Base-by-base conservation (phyloP, 2,113 vertebrate genomes). In the Neotoma lepida region DNA sequence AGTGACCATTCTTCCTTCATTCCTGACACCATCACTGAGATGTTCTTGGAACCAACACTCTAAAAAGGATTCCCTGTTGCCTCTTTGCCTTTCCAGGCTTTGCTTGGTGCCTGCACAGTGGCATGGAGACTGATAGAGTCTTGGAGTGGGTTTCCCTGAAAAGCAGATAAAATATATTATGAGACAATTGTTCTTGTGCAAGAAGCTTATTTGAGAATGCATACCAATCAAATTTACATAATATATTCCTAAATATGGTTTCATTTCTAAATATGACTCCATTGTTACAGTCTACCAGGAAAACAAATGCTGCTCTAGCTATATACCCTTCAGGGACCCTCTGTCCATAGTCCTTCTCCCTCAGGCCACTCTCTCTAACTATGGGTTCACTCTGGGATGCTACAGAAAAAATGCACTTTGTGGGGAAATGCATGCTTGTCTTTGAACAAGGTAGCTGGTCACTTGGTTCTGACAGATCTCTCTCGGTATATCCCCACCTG, bases 321-420 rank as follows among this genome's bases (percentile, higher is more conserved):
- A 4, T 41, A 1, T 20, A 14, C 22, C 28, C 2, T 7, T n/a
- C 9, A 66, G 35, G 7, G 33, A 2, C 44, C 15, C 5, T 5
- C 26, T 58, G 20, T 24, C 51, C 46, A 86, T 0, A 56, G 49
- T 2, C n/a, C 2, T 13, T 26, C 28, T 76, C 30, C 8, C 22
- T 22, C 3, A 46, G 8, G 1, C 39, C 10, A 24, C 26, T 76
- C 10, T 44, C 66, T 87, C 81, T 94, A 58, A 46, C 35, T 20
- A 46, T 84, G 41, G n/a, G 14, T 12, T 94, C 49, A 22, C 44
- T 58, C 35, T 61, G 61, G 1, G 12, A 6, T 41, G 26, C 2
- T 58, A 17, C 3, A 44, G 12, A 13, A 70, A 18, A 46, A 33
- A 87, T 6, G 30, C 22, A 8, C 2, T 54, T 63, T 90, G 33